Base-by-base conservation (phyloP, 2,113 vertebrate genomes). In the Hypomesus transpacificus region DNA sequence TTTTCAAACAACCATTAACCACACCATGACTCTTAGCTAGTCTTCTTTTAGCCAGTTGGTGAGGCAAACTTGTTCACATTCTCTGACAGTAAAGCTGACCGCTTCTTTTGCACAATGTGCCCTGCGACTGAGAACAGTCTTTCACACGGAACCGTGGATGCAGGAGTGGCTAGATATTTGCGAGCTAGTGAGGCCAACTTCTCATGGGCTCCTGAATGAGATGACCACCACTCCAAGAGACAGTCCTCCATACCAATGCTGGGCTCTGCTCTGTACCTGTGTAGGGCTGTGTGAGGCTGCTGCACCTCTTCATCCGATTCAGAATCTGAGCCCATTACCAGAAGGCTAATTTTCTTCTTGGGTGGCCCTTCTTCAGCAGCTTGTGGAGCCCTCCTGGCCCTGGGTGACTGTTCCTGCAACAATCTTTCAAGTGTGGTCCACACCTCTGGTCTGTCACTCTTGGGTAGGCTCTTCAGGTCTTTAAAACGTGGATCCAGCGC, bases 161-260 rank as follows among this genome's bases (percentile, higher is more conserved):
- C 74, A 76, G 74, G 74, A 58, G 65, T 76, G 52, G 68, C 66
- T 51, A 76, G 59, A 64, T 68, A 77, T 46, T 34, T 71, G 56
- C 22, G 39, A 16, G 69, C 57, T 22, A 72, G 52, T 16, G 24
- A 24, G 61, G 71, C n/a, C 61, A 71, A 64, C 75, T 73, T n/a
- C 9, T 26, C 53, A 65, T 57, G 53, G 22, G 59, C 52, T 31
- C 51, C 74, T 70, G 59, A 26, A 57, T 65, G 68, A 53, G 50
- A 22, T 51, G 67, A 17, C 67, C 73, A 75, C 73, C 73, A 69
- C 73, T 69, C 21, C 34, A 58, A 22, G 18, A 63, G 71, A 4
- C 71, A 67, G 50, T 53, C 53, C 18, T 66, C 28, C 61, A 56
- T 34, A 20, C 21, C 24, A 52, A 62, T 69, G 67, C n/a, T 52